These are phyloP conservation scores for Narcine bancroftii DNA, from an alignment of 2,113 vertebrate species.

Conservation along the genomic window DNA sequence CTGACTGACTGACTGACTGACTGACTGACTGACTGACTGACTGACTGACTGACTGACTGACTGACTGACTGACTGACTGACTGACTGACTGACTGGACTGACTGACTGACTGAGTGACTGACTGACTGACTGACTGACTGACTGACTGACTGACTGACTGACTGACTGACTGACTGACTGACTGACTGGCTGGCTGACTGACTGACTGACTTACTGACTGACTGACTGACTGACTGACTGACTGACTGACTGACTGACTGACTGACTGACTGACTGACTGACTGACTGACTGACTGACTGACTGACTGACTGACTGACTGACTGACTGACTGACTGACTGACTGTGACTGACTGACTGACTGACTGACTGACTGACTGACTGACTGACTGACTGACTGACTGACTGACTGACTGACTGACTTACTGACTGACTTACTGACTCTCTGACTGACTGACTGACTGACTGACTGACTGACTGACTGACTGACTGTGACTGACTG, in stretches of 20 bases:
- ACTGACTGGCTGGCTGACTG: too few relatives aligned
- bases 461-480: constrained; percentile 6
- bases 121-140: constrained; percentile 11
- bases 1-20: too few relatives aligned
- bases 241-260: constrained; percentile 12
- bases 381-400: constrained; percentile 19
- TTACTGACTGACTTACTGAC: too few relatives aligned
- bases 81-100: constrained; percentile 17
- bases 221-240: constrained; percentile 7
- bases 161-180: too few relatives aligned
- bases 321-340: neutral
- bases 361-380: neutral
- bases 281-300: constrained; percentile 3
- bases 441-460: constrained; percentile 1
- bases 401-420: constrained; percentile 13
- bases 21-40: too few relatives aligned
- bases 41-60: too few relatives aligned
- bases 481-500: too few relatives aligned
- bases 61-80: neutral
- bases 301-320: constrained; percentile 11
- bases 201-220: too few relatives aligned
- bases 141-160: neutral
- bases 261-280: constrained; percentile 25
- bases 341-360: neutral
- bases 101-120: constrained; percentile 19